A percentile compares a stretch with the other conserved stretches of the same genome.
Conservation (phyloP, 2,113 vertebrate species). For the Sprattus sprattus region DNA sequence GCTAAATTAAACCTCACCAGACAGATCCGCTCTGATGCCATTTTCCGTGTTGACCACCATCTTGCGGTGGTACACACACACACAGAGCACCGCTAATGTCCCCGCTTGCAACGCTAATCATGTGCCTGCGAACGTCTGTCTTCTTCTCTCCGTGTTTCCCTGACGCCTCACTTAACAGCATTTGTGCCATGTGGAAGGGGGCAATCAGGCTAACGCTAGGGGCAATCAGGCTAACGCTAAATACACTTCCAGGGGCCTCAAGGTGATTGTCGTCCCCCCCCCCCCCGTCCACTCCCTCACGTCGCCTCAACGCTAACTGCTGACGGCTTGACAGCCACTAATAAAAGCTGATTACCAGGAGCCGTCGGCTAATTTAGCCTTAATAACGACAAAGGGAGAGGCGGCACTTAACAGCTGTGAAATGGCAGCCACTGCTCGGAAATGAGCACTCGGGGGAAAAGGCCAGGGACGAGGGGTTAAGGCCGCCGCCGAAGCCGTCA, state of each 20-base stretch:
- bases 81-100: slow-evolving; percentile 60
- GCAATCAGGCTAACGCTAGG: slow-evolving; percentile 33
- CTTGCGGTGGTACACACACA: slow-evolving; percentile 55
- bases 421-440: slow-evolving; percentile 69
- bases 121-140: slow-evolving; percentile 56
- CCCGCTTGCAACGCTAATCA: slow-evolving; percentile 62
- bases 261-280: not conserved
- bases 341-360: slow-evolving; percentile 81
- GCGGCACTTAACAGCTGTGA: slow-evolving; percentile 78
- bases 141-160: slow-evolving; percentile 34
- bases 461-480: slow-evolving; percentile 67
- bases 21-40: slow-evolving; percentile 67
- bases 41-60: slow-evolving; percentile 69
- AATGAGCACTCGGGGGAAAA: slow-evolving; percentile 70
- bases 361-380: slow-evolving; percentile 77
- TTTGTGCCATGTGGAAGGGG: slow-evolving; percentile 60
- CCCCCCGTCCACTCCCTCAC: slow-evolving; percentile 49
- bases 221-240: slow-evolving; percentile 37
- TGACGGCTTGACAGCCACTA: slow-evolving; percentile 71
- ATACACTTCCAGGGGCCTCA: not conserved
- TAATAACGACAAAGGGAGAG: slow-evolving; percentile 75
- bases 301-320: slow-evolving; percentile 43
- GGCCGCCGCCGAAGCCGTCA: slow-evolving; percentile 60
- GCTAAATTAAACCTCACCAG: slow-evolving; percentile 72
- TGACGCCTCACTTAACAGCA: slow-evolving; percentile 23